Base-by-base conservation (phyloP, 2,797 vertebrate species). In the Coregonus suidteri region DNA sequence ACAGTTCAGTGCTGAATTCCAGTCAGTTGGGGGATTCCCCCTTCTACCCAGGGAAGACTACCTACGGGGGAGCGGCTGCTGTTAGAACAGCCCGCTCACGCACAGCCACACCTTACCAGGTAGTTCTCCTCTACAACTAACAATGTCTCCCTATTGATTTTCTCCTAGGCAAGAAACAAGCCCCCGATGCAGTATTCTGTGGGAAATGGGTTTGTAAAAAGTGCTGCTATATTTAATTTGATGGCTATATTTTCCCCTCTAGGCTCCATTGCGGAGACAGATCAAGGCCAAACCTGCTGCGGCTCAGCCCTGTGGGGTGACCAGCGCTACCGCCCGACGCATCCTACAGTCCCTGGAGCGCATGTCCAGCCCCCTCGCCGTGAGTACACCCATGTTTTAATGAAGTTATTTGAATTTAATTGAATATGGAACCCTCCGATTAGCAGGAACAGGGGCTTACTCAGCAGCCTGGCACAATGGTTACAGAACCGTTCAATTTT, bases 1-100 rank as follows among this genome's bases (percentile, higher is more conserved):
- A 95, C 91, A 95, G 92, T 85, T 95, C 96, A 68, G 71, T 93
- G 85, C 90, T 98, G 82, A 98, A 96, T 93, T 95, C 96, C 76
- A 97, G 95, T 87, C 96, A 97, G 75, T 94, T 98, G 77, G 97
- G 98, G 52, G 96, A 98, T 90, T 99, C 98, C 75, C 96, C 97
- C 0, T 99, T 98, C 93, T 99, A 99, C 86, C 96, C 97, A 53
- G 98, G 98, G 78, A 99, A 99, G 92, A 99, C 98, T 20, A 96
- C 88, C 0, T 99, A 99, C 0, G 98, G 98, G 56, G 98, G 98
- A 47, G 98, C 97, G 66, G 94, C 97, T 70, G 96, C 96, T 68
- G 86, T 88, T 16, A 95, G 94, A 84, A 92, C 91, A 53, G 86
- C 91, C 56, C 96, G 95, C 81, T 70, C 76, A 0, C 96, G 93